phyloP scores from a whole-genome alignment of 2,797 vertebrate genomes.

The Pangasius macronema region DNA sequence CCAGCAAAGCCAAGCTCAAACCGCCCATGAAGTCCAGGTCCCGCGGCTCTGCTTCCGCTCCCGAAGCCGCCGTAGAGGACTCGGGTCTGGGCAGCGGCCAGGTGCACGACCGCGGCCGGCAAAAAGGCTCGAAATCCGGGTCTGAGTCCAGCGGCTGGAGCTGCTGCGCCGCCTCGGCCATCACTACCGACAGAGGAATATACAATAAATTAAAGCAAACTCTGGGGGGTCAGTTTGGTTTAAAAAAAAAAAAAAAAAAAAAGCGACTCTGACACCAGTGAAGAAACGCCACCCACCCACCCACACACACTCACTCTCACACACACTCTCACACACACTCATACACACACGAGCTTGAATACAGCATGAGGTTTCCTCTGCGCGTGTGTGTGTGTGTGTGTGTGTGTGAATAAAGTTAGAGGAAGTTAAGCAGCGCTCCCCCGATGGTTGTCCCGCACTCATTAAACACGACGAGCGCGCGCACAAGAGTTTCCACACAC shows the following conservation, averaged over 20 bases:
- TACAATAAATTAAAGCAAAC: background rate
- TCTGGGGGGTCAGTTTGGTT: background rate
- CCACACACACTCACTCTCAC: background rate
- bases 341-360: background rate
- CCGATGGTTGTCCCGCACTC: background rate
- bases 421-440: background rate
- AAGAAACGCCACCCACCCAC: background rate
- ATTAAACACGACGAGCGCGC: background rate
- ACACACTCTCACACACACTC: background rate
- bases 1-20: conserved; percentile 84
- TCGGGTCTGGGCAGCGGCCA: conserved; percentile 94
- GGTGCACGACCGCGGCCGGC: conserved; percentile 92
- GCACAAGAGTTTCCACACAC: background rate
- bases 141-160: conserved; percentile 84
- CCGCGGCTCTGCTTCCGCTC: conserved; percentile 76
- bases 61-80: conserved; percentile 84
- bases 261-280: background rate
- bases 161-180: conserved; percentile 81
- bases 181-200: conserved; percentile 30
- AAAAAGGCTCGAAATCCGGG: conserved; percentile 93
- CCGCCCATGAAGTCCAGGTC: conserved; percentile 81
- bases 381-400: background rate
- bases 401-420: background rate
- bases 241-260: no score
- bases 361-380: background rate